phyloP scores from a whole-genome alignment of 2,888 invertebrate species.

The Periphyllus acericola region DNA sequence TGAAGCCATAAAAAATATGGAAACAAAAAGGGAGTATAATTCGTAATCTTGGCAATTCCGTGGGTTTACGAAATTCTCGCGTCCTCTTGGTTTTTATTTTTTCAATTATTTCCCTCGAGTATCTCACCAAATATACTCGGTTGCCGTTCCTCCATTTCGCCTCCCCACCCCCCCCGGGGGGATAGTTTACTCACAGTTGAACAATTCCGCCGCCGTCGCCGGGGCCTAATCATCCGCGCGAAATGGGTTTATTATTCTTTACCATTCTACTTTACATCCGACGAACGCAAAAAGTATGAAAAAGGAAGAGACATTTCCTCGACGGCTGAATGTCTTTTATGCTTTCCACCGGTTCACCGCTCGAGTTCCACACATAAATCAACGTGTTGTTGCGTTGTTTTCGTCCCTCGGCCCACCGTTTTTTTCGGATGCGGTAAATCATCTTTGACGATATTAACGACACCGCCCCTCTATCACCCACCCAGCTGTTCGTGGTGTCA shows the following conservation, averaged over 20 bases:
- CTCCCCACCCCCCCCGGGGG: no score
- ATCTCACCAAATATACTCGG: background rate
- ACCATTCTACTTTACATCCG: background rate
- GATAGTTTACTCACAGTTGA: constrained; percentile 28
- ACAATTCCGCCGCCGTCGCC: constrained; percentile 11
- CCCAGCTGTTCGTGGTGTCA: no score
- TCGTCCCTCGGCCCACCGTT: no score
- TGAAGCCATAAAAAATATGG: constrained; percentile 20
- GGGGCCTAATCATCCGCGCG: constrained; percentile 38
- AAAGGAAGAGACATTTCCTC: background rate
- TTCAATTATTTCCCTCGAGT: constrained; percentile 43
- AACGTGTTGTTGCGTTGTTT: background rate
- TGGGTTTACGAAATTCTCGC: constrained; percentile 23
- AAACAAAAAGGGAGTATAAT: constrained; percentile 24
- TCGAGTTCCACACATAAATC: background rate
- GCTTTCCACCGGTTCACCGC: background rate
- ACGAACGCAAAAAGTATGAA: background rate
- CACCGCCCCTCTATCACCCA: no score
- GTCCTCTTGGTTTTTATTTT: constrained; percentile 38
- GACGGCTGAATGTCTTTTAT: background rate
- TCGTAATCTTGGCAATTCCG: constrained; percentile 45
- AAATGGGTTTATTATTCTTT: constrained; percentile 48
- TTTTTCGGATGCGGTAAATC: no score
- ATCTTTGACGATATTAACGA: no score
- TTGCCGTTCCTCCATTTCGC: background rate